phyloP scores from a whole-genome alignment of 2,113 vertebrate species.

The Podarcis raffonei region DNA sequence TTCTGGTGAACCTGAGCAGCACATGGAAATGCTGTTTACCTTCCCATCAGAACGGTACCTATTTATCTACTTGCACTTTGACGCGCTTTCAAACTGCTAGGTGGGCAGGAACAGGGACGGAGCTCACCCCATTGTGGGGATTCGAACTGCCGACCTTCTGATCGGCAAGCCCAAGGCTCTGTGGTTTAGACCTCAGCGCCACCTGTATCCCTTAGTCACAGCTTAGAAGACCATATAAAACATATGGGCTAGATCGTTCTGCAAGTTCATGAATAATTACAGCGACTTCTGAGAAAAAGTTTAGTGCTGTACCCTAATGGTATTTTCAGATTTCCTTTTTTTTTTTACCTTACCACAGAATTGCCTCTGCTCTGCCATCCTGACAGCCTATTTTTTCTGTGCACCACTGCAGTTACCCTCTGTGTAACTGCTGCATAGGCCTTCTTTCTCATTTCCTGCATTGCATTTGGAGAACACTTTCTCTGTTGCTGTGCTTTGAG shows the following conservation, averaged over 20 bases:
- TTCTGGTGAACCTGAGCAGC: too few species aligned
- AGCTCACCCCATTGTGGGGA: too few species aligned
- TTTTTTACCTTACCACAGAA: too few species aligned
- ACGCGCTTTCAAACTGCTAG: too few species aligned
- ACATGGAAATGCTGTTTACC: too few species aligned
- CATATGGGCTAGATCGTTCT: neutral
- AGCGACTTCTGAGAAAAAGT: neutral
- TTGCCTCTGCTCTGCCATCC: neutral
- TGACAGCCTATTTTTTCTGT: neutral
- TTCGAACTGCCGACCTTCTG: too few species aligned
- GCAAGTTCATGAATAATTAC: conserved; percentile 13
- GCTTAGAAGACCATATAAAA: neutral
- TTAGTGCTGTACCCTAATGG: neutral
- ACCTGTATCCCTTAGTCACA: neutral
- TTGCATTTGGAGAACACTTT: neutral
- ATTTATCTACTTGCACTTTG: too few species aligned
- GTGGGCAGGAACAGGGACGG: too few species aligned
- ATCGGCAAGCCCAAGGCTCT: too few species aligned
- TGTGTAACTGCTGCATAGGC: neutral
- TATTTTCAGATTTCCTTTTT: neutral
- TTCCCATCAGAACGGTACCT: too few species aligned
- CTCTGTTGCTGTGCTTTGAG: neutral
- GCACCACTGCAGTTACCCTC: neutral
- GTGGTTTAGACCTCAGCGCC: too few species aligned
- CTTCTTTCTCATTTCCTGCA: neutral